These are phyloP conservation scores for Hirtodrosophila alboralis DNA, from an alignment of 2,888 invertebrate genomes.

Conservation along the genomic window DNA sequence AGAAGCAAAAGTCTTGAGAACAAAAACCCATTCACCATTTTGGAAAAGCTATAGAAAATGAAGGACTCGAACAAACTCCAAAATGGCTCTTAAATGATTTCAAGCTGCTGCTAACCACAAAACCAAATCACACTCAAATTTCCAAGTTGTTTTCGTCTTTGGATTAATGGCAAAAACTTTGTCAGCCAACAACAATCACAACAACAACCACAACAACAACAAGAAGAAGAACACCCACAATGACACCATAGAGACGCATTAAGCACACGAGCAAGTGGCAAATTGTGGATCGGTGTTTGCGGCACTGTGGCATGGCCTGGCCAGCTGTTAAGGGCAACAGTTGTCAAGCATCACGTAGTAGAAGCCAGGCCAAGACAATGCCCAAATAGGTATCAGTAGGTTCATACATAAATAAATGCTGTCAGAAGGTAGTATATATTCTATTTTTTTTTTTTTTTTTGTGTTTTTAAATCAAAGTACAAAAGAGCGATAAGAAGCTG, in stretches of 20 bases:
- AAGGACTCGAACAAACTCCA: constrained; percentile 7
- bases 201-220: constrained; percentile 20
- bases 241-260: constrained; percentile 72
- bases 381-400: constrained; percentile 26
- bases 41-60: not conserved
- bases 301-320: constrained; percentile 25
- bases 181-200: constrained; percentile 38
- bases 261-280: constrained; percentile 55
- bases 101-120: constrained; percentile 41
- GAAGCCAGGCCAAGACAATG: constrained; percentile 1
- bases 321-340: constrained; percentile 79
- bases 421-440: constrained; percentile 9
- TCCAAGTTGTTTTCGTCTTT: constrained; percentile 35
- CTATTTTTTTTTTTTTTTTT: not conserved
- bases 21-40: not conserved
- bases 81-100: constrained; percentile 36
- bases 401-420: constrained; percentile 51
- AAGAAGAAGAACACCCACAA: constrained; percentile 40
- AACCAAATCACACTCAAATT: constrained; percentile 57
- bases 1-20: too few relatives aligned
- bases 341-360: constrained; percentile 61
- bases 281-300: constrained; percentile 40
- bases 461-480: constrained; percentile 43
- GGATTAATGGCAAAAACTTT: constrained; percentile 67
- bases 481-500: constrained; percentile 31